These are phyloP conservation scores for Miniopterus natalensis DNA, from an alignment of 2,113 vertebrate species.

Conservation along the genomic window DNA sequence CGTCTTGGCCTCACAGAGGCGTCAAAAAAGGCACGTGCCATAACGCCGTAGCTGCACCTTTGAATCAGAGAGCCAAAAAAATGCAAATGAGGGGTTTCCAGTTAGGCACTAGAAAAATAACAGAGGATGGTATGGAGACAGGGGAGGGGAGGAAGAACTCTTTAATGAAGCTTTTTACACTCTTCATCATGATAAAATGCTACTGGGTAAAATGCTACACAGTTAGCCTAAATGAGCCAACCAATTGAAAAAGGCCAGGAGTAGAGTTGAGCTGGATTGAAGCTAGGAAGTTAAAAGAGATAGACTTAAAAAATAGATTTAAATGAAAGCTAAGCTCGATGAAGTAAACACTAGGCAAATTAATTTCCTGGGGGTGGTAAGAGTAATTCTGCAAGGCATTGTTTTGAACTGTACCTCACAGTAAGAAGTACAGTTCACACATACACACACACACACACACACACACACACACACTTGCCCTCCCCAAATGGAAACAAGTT, in stretches of 20 bases:
- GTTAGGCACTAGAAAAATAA: neutral
- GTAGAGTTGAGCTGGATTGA: neutral
- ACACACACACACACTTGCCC: neutral
- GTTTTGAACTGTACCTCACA: neutral
- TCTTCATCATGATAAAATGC: neutral
- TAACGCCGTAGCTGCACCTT: no score
- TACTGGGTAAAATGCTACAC: neutral
- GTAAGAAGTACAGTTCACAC: neutral
- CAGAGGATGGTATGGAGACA: neutral
- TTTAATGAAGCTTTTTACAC: neutral
- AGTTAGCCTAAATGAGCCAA: neutral
- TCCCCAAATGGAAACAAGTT: neutral
- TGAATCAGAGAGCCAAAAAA: neutral
- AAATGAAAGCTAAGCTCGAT: neutral
- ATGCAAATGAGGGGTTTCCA: neutral
- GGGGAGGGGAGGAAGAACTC: neutral
- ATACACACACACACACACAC: neutral
- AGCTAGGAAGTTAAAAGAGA: neutral
- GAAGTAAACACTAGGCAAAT: neutral
- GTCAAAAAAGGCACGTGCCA: neutral
- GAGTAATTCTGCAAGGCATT: neutral
- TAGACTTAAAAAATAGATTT: neutral
- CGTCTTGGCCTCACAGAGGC: accelerated
- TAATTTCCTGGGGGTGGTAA: neutral
- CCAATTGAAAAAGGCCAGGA: neutral